These are phyloP conservation scores for Lochmaea crataegi DNA, from an alignment of 2,888 invertebrate genomes.

Conservation along the genomic window DNA sequence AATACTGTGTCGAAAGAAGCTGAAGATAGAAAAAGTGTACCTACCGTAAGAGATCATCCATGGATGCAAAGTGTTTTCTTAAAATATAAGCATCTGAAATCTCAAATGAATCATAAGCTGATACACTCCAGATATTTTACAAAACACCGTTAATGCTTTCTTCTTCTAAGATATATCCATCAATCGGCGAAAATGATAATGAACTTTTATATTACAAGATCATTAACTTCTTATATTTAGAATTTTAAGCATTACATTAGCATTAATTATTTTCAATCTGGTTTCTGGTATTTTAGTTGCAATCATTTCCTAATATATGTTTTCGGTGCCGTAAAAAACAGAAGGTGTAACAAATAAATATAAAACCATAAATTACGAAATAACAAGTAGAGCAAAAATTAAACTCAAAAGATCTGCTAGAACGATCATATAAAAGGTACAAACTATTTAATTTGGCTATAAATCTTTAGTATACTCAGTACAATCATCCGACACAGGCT, in stretches of 20 bases:
- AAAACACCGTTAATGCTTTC: constrained; percentile 19
- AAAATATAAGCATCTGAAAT: too few relatives aligned
- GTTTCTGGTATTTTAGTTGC: neutral
- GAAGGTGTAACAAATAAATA: neutral
- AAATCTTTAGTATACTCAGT: too few relatives aligned
- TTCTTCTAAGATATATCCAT: neutral
- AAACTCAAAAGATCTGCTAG: too few relatives aligned
- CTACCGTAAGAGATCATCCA: too few relatives aligned
- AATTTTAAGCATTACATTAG: constrained; percentile 1
- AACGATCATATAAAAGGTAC: too few relatives aligned
- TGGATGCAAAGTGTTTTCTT: too few relatives aligned
- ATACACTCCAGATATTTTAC: constrained; percentile 20
- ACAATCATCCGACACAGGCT: too few relatives aligned
- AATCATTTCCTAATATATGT: neutral
- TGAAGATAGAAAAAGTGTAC: too few relatives aligned
- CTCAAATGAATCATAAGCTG: neutral
- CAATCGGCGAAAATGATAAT: constrained; percentile 12
- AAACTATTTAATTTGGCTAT: too few relatives aligned
- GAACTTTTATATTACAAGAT: constrained; percentile 6
- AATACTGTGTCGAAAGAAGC: too few relatives aligned
- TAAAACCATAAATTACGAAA: neutral
- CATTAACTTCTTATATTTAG: constrained; percentile 5
- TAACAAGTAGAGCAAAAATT: too few relatives aligned
- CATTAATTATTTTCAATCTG: neutral
- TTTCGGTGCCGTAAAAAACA: neutral